These are phyloP conservation scores for Cavia porcellus DNA, from an alignment of 2,113 vertebrate genomes.

Conservation along the genomic window DNA sequence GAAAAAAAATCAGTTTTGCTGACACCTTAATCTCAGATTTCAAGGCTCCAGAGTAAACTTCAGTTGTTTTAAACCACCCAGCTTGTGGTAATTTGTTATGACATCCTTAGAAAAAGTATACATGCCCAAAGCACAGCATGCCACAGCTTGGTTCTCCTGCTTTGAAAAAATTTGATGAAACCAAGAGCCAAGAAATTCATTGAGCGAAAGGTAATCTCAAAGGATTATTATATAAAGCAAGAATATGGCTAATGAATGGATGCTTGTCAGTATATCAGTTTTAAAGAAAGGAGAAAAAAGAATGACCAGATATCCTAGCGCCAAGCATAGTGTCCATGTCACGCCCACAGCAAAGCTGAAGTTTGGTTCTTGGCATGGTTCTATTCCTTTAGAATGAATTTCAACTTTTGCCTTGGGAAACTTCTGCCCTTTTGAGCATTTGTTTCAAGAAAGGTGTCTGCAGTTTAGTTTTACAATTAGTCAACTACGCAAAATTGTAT, in stretches of 20 bases:
- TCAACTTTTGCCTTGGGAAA: background rate
- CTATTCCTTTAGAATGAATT: background rate
- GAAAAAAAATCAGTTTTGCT: background rate
- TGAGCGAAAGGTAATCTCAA: conserved; percentile 52
- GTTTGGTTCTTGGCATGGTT: background rate
- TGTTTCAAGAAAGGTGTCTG: conserved; percentile 24
- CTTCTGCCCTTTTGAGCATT: background rate
- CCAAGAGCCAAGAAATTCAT: conserved; percentile 44
- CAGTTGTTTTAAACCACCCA: conserved; percentile 50
- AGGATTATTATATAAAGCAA: conserved; percentile 53
- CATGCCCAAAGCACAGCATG: conserved; percentile 42
- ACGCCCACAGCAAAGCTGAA: background rate
- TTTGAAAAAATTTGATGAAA: conserved; percentile 62
- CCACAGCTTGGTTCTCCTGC: conserved; percentile 39
- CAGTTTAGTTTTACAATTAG: background rate
- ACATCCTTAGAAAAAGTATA: conserved; percentile 34
- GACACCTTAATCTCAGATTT: conserved; percentile 38
- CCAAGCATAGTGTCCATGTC: background rate
- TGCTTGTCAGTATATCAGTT: conserved; percentile 2
- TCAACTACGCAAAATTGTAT: background rate
- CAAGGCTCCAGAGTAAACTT: conserved; percentile 28
- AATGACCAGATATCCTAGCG: background rate
- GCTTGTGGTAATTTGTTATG: conserved; percentile 38
- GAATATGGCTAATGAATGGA: conserved; percentile 44
- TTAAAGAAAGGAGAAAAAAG: background rate